A percentile compares a stretch with the other conserved stretches of the same genome.
phyloP scores from a whole-genome alignment of 2,113 vertebrate genomes.

The Anhinga rufa region DNA sequence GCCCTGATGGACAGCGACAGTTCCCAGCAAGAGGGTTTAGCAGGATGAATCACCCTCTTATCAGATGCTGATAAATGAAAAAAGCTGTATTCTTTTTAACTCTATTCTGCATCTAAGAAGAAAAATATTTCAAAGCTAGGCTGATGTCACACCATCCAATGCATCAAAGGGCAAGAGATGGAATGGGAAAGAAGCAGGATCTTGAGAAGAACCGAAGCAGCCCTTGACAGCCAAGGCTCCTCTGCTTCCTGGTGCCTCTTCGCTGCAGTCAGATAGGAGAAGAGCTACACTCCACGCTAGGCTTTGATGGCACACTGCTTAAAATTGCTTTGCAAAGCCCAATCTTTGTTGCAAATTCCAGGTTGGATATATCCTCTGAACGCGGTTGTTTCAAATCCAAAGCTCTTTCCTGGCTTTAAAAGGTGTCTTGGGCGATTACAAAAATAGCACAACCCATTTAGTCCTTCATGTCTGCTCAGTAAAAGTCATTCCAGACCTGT shows the following conservation, averaged over 20 bases:
- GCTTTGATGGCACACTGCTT: not conserved
- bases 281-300: not conserved
- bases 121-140: not conserved
- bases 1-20: not conserved
- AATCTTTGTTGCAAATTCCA: conserved; percentile 1
- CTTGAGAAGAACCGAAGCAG: not conserved
- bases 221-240: not conserved
- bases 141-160: not conserved
- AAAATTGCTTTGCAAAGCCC: conserved; percentile 1
- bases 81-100: conserved; percentile 12
- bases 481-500: conserved; percentile 51
- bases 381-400: not conserved
- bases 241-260: not conserved
- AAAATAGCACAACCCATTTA: conserved; percentile 55
- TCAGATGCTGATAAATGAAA: conserved; percentile 19
- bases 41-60: conserved; percentile 27
- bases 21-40: not conserved
- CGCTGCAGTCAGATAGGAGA: not conserved
- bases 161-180: conserved; percentile 14
- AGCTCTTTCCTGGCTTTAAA: conserved; percentile 13
- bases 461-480: conserved; percentile 48
- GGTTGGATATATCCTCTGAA: not conserved
- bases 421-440: conserved; percentile 37
- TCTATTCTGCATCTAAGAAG: conserved; percentile 22
- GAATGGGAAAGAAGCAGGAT: not conserved